phyloP scores from a whole-genome alignment of 2,888 invertebrate species.

The Mesoligia furuncula region DNA sequence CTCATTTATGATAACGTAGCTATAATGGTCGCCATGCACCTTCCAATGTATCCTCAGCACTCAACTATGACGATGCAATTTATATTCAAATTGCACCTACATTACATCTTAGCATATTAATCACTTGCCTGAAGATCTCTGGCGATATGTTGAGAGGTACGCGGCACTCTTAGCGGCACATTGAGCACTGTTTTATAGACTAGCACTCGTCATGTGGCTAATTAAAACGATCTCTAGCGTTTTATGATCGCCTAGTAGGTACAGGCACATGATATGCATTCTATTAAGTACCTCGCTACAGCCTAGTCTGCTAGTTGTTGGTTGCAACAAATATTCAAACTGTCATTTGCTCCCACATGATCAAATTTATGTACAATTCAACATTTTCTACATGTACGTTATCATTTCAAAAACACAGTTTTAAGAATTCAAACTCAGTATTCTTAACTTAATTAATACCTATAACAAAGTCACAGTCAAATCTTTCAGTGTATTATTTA shows the following conservation, averaged over 20 bases:
- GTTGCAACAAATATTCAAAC: slow-evolving; percentile 8
- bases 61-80: slow-evolving; percentile 27
- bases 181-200: slow-evolving; percentile 22
- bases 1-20: not conserved
- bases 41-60: slow-evolving; percentile 4
- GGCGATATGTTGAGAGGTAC: not conserved
- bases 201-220: slow-evolving; percentile 1
- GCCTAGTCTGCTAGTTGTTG: not conserved
- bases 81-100: slow-evolving; percentile 38
- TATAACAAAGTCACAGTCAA: not conserved
- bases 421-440: not conserved
- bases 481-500: not conserved
- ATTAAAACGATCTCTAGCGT: not conserved
- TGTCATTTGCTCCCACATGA: not conserved
- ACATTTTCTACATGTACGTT: not conserved
- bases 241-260: slow-evolving; percentile 6
- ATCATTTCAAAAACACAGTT: not conserved
- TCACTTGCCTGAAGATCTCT: not conserved
- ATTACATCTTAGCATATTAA: slow-evolving; percentile 17
- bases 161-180: slow-evolving; percentile 1
- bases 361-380: not conserved
- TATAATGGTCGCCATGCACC: slow-evolving; percentile 14
- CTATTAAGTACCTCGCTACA: not conserved
- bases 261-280: not conserved
- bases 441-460: not conserved